These are phyloP conservation scores for Drosophila jambulina DNA, from an alignment of 1,140 invertebrate species.

Conservation along the genomic window DNA sequence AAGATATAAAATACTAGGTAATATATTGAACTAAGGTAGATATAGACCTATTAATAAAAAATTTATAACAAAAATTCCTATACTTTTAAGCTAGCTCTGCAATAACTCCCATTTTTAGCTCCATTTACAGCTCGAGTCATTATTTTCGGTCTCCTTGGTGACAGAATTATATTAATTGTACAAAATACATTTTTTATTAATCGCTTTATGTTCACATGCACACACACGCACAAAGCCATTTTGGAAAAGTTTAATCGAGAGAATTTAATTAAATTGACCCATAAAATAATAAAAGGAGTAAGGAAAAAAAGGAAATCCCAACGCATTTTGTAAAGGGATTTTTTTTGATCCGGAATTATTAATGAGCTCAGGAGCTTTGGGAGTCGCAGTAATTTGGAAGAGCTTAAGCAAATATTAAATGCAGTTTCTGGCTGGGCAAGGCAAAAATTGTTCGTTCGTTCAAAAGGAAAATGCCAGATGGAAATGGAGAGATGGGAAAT, in stretches of 20 bases:
- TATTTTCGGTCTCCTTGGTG: neutral
- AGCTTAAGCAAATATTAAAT: slow-evolving; percentile 70
- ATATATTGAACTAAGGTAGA: no score
- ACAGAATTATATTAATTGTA: neutral
- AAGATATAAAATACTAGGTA: no score
- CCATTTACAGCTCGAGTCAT: neutral
- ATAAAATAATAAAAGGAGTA: slow-evolving; percentile 16
- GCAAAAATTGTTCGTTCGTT: neutral
- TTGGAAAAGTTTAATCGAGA: slow-evolving; percentile 1
- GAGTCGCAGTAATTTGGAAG: slow-evolving; percentile 15
- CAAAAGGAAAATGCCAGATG: slow-evolving; percentile 23
- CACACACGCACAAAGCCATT: neutral
- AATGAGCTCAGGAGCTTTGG: slow-evolving; percentile 38
- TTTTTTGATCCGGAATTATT: slow-evolving; percentile 25
- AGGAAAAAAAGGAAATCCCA: slow-evolving; percentile 6
- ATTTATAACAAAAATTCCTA: no score
- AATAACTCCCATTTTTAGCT: neutral
- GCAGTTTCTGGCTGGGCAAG: slow-evolving; percentile 52
- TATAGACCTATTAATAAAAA: no score
- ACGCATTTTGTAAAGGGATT: slow-evolving; percentile 17
- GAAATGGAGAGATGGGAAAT: slow-evolving; percentile 3
- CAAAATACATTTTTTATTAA: slow-evolving; percentile 1
- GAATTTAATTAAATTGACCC: slow-evolving; percentile 20
- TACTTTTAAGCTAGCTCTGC: neutral
- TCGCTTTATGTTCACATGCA: no score